A percentile compares a stretch with the other conserved stretches of the same genome.
Conservation (phyloP, 2,797 vertebrate species). For the Poecilia velifera region DNA sequence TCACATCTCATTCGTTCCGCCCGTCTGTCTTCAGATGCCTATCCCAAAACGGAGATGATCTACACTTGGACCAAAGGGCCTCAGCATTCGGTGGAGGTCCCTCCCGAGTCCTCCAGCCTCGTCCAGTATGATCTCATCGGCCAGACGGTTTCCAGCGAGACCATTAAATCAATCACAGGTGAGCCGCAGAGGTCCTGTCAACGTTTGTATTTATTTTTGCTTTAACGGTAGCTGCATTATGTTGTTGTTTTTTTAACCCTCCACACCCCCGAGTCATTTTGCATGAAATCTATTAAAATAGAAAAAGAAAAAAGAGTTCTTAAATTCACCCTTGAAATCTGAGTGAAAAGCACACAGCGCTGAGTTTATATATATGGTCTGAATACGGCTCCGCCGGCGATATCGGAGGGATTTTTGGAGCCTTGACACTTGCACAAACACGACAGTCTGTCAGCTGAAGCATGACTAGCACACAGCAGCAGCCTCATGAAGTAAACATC, state of each 20-base stretch:
- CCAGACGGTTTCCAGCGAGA: constrained; percentile 96
- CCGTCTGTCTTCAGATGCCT: constrained; percentile 87
- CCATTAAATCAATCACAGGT: constrained; percentile 97
- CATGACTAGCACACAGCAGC: constrained; percentile 18
- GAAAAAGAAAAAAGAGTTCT: not conserved
- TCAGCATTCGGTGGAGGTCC: constrained; percentile 95
- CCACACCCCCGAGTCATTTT: not conserved
- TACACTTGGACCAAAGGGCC: constrained; percentile 99
- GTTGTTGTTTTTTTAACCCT: not conserved
- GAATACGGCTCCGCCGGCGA: not conserved
- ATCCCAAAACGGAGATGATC: constrained; percentile 97
- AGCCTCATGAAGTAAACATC: constrained; percentile 33
- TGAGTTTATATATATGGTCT: not conserved
- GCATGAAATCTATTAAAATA: not conserved
- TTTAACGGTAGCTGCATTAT: not conserved
- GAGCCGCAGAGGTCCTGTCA: constrained; percentile 15
- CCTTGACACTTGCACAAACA: constrained; percentile 20
- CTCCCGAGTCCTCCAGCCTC: constrained; percentile 96
- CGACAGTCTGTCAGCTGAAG: constrained; percentile 19
- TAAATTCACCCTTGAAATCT: not conserved
- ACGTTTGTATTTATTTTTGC: not conserved
- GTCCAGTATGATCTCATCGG: constrained; percentile 97
- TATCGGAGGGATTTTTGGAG: constrained; percentile 1
- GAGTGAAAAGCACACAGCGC: not conserved
- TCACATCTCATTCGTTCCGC: constrained; percentile 6